Base-by-base conservation (phyloP, 2,113 vertebrate species). In the Corapipo altera region DNA sequence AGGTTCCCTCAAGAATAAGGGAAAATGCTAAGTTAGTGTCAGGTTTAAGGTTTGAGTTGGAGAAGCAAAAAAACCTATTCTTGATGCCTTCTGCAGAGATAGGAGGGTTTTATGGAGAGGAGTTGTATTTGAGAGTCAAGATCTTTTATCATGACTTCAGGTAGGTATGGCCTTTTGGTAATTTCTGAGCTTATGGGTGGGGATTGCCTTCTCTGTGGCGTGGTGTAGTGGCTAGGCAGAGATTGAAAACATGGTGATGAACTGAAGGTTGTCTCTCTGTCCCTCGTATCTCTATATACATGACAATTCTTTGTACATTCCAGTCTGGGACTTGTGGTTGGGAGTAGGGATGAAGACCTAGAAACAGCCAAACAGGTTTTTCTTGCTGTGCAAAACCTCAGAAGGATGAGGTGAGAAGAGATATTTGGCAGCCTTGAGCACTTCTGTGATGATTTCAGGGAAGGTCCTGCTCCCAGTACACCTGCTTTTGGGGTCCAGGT, bases 401-500 rank as follows among this genome's bases (percentile, higher is more conserved):
- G 52, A 70, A 81, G 12, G 18, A 72, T 62, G 52, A 69, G 11
- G 8, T 76, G 54, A 86, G 30, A 48, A 73, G 10, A 69, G 10
- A 12, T 35, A 52, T 55, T 75, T 91, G 46, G 24, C 48, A 73
- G 19, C 13, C 17, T 2, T 0, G 0, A 96, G 48, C 4, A 20
- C 28, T 78, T 71, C 55, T 64, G 32, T 0, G 0, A 33, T 74
- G 61, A 80, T 71, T 91, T 77, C 16, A 24, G 55, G 11, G 43
- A 76, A 54, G 32, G 13, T 73, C 11, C 20, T 48, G 5, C 33
- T 75, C 22, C 21, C 18, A 30, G 51, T 37, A 28, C 23, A 26
- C 32, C 75, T 75, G 71, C 15, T 49, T 79, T 92, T 64, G 39
- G 35, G 33, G 16, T 64, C 21, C 57, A 64, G 79, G 13, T 59